Conservation (phyloP, 2,113 vertebrate genomes). For the Nematolebias whitei region DNA sequence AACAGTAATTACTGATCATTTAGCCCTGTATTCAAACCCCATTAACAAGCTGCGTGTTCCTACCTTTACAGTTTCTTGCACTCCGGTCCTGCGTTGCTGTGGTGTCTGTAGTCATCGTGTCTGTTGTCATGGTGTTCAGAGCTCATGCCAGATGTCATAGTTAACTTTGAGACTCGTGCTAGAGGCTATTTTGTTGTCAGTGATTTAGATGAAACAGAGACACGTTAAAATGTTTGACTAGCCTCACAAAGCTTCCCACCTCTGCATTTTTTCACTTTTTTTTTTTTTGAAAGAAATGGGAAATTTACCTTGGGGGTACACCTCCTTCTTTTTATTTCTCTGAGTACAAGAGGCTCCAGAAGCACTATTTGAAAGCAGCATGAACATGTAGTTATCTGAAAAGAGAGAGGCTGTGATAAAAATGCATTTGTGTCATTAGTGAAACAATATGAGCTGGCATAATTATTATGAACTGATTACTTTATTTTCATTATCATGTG, state of each 20-base stretch:
- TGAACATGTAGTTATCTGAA: constrained; percentile 60
- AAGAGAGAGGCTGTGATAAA: constrained; percentile 37
- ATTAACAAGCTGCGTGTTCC: constrained; percentile 79
- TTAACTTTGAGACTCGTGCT: constrained; percentile 84
- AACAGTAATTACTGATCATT: constrained; percentile 81
- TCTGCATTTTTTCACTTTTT: constrained; percentile 34
- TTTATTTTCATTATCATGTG: constrained; percentile 10
- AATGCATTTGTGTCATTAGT: constrained; percentile 24
- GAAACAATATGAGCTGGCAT: not conserved
- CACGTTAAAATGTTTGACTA: constrained; percentile 80
- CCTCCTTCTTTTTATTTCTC: constrained; percentile 69
- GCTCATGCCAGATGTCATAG: constrained; percentile 87
- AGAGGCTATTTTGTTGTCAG: constrained; percentile 85
- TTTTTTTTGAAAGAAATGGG: constrained; percentile 54
- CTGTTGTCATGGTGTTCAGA: constrained; percentile 85
- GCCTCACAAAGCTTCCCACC: constrained; percentile 67
- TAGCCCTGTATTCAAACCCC: constrained; percentile 75
- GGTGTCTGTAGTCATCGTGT: constrained; percentile 82
- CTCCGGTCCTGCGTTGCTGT: constrained; percentile 76
- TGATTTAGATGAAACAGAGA: constrained; percentile 83
- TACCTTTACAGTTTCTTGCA: constrained; percentile 64
- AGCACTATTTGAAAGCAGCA: constrained; percentile 64
- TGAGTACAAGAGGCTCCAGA: constrained; percentile 57
- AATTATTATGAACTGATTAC: constrained; percentile 33
- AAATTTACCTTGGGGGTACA: constrained; percentile 77